A percentile compares a stretch with the other conserved stretches of the same genome.
Conservation (phyloP, 2,888 invertebrate genomes). For the Aspidiotus destructor region DNA sequence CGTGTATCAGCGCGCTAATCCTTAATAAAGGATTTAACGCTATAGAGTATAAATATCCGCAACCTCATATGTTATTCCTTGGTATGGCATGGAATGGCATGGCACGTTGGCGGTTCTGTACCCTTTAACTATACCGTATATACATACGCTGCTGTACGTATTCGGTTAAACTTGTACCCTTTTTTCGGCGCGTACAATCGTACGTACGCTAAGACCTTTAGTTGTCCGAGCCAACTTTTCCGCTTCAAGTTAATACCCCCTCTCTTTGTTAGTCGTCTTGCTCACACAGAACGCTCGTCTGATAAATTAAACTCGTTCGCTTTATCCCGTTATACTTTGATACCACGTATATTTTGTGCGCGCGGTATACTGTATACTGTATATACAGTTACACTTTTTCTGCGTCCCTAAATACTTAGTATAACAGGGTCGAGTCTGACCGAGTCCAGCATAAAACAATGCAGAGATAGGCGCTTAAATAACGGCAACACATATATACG, state of each 20-base stretch:
- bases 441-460: no score
- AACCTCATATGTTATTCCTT: conserved; percentile 23
- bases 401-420: no score
- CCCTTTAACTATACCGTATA: neutral
- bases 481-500: no score
- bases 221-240: conserved; percentile 26
- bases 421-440: no score
- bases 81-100: neutral
- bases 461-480: no score
- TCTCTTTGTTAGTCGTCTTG: neutral
- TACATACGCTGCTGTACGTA: neutral
- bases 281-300: no score
- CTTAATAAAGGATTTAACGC: conserved; percentile 23
- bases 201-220: conserved; percentile 18
- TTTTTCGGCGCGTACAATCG: no score
- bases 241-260: conserved; percentile 17
- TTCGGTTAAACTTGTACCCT: conserved; percentile 12
- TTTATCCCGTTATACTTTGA: no score
- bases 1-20: conserved; percentile 23
- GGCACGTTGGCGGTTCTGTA: conserved; percentile 11
- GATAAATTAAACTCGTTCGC: no score
- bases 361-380: no score
- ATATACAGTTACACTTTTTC: no score
- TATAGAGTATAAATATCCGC: conserved; percentile 21
- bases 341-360: no score